Base-by-base conservation (phyloP, 2,113 vertebrate genomes). In the Phocoena phocoena region DNA sequence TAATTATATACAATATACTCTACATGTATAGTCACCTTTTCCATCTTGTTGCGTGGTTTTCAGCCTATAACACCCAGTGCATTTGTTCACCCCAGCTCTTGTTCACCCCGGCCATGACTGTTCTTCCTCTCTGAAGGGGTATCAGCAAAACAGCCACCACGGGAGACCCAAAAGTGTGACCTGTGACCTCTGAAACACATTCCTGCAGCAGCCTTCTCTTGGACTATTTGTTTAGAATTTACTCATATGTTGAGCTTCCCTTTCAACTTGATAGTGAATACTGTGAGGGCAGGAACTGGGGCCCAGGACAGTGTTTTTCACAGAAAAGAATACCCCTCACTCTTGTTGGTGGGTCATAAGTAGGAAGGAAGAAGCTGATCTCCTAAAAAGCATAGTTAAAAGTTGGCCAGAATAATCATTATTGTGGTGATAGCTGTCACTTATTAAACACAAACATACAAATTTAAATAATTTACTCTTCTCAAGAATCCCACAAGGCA, bases 21-120 rank as follows among this genome's bases (percentile, higher is more conserved):
- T 28, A 67, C 33, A 53, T 58, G 33, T 67, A 62, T 84, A 47
- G 68, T n/a, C n/a, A 71, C 4, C 10, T 41, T 50, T 38, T 44
- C 38, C 12, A 11, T 6, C 38, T 68, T n/a, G 5, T 53, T 50
- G 6, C 0, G 0, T n/a, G 83, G 20, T 26, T 55, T 81, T 62
- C 68, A 70, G 47, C 58, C 87, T 44, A 0, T 20, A 25, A 44
- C 14, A 36, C 23, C 50, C 55, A 14, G 13, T 33, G 23, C 28
- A 15, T 38, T 25, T 9, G 28, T 33, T 53, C 6, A 14, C 6
- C 25, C 55, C 62, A 44, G 15, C 23, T 62, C 74, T 60, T 55
- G 13, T 74, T 65, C 21, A 62, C 13, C 23, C 3, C 13, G 4
- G 23, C 8, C 20, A 2, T 20, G 26, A 15, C 1, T 9, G 14